Evolutionary conservation across 2,888 invertebrate genomes (phyloP).

Genomic region (Xanthorhoe spadicearia): DNA sequence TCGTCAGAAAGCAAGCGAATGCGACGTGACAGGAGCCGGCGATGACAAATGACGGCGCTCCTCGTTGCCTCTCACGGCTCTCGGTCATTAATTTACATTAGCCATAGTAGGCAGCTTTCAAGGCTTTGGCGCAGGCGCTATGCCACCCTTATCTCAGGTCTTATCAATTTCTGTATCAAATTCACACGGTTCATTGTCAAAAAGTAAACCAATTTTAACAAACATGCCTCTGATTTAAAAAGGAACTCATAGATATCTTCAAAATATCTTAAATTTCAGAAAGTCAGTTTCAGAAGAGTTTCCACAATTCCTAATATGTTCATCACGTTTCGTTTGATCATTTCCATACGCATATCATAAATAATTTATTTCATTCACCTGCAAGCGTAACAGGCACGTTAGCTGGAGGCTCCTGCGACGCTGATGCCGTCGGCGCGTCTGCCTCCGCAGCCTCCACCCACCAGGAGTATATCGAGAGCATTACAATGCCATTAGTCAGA

Average conservation of each 20-base stretch:
- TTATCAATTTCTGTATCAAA: constrained; percentile 47
- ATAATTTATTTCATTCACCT: constrained; percentile 28
- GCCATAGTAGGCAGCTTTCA: constrained; percentile 46
- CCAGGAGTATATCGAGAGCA: constrained; percentile 80
- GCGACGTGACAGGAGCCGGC: constrained; percentile 73
- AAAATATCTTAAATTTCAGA: no score
- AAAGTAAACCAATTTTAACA: constrained; percentile 49
- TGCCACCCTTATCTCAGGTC: constrained; percentile 43
- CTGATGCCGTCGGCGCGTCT: constrained; percentile 70
- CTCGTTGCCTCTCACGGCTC: constrained; percentile 68
- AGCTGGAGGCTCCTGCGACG: constrained; percentile 51
- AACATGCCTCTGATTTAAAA: constrained; percentile 17
- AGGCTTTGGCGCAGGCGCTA: constrained; percentile 40
- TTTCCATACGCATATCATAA: constrained; percentile 15
- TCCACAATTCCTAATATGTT: no score
- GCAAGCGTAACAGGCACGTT: constrained; percentile 34
- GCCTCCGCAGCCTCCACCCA: constrained; percentile 58
- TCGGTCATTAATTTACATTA: constrained; percentile 73
- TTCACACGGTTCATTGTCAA: constrained; percentile 48
- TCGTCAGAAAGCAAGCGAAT: constrained; percentile 75
- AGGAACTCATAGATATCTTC: no score
- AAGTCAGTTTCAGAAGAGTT: no score
- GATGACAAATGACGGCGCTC: constrained; percentile 78
- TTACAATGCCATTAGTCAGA: constrained; percentile 85
- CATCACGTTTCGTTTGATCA: no score